Percentiles rank a stretch among this genome's conserved stretches.
Conservation (phyloP, 1,140 invertebrate genomes). For the Aphidius gifuensis region DNA sequence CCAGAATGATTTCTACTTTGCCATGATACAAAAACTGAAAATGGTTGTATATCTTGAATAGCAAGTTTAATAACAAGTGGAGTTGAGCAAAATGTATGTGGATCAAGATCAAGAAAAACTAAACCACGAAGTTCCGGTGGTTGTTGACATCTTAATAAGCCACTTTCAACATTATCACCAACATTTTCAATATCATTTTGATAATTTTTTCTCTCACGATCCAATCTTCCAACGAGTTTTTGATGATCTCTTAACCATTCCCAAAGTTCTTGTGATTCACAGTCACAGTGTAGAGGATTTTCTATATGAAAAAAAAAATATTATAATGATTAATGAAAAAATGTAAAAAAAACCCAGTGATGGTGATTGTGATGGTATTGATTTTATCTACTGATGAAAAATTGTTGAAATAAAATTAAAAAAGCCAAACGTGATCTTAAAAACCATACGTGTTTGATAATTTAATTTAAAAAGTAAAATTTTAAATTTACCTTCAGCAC, state of each 20-base stretch:
- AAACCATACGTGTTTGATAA: not conserved
- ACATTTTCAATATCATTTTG: conserved; percentile 57
- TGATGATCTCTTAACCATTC: conserved; percentile 84
- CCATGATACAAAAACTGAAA: conserved; percentile 84
- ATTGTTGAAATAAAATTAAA: not conserved
- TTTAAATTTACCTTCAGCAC: conserved; percentile 68
- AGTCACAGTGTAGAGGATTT: conserved; percentile 79
- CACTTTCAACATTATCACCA: conserved; percentile 42
- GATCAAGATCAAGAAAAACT: conserved; percentile 72
- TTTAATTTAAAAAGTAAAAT: not conserved
- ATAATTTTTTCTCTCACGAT: conserved; percentile 52
- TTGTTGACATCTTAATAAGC: conserved; percentile 68
- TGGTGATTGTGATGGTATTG: not conserved
- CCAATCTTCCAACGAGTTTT: conserved; percentile 61
- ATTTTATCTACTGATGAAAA: not conserved
- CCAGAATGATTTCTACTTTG: conserved; percentile 83
- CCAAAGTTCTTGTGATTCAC: conserved; percentile 82
- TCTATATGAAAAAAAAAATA: conserved; percentile 57
- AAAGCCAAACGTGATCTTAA: not conserved
- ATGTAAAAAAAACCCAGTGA: not conserved
- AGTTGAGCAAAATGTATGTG: conserved; percentile 76
- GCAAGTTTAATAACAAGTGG: conserved; percentile 77
- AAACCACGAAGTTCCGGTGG: conserved; percentile 73
- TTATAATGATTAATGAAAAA: not conserved
- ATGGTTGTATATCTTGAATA: conserved; percentile 83